phyloP scores from a whole-genome alignment of 2,888 invertebrate species.

The Mylabris sibirica region DNA sequence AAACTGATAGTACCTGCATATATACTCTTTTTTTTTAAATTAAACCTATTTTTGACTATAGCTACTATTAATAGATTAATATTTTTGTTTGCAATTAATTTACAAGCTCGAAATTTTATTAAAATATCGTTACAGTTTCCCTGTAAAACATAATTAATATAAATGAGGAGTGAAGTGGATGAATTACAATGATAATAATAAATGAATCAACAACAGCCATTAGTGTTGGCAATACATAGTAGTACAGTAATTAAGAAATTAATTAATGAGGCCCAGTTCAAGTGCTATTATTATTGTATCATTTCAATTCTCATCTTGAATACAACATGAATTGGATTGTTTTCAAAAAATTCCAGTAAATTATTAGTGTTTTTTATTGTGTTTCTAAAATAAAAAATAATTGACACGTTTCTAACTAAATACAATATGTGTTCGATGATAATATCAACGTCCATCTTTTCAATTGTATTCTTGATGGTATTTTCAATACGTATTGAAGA shows the following conservation, averaged over 20 bases:
- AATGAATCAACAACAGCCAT: conserved; percentile 2
- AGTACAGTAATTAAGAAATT: conserved; percentile 7
- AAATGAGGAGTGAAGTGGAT: background rate
- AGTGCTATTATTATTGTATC: conserved; percentile 7
- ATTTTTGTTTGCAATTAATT: too few relatives aligned
- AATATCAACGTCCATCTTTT: background rate
- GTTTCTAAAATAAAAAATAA: background rate
- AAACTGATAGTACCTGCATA: too few relatives aligned
- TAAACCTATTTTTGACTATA: too few relatives aligned
- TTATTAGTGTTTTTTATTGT: background rate
- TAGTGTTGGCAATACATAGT: conserved; percentile 5
- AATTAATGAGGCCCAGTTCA: conserved; percentile 15
- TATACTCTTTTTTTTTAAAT: too few relatives aligned
- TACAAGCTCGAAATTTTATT: background rate
- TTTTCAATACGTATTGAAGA: conserved; percentile 36
- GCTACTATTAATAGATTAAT: too few relatives aligned
- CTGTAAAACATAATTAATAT: background rate
- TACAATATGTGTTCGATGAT: background rate
- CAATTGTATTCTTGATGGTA: background rate
- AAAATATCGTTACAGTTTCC: background rate
- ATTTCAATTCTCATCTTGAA: conserved; percentile 9
- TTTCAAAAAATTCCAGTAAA: too few relatives aligned
- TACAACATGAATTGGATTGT: background rate
- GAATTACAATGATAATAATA: background rate
- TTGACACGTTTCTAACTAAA: background rate